Evolutionary conservation across 2,888 invertebrate genomes (phyloP).

Genomic region (Ornithoptera alexandrae): DNA sequence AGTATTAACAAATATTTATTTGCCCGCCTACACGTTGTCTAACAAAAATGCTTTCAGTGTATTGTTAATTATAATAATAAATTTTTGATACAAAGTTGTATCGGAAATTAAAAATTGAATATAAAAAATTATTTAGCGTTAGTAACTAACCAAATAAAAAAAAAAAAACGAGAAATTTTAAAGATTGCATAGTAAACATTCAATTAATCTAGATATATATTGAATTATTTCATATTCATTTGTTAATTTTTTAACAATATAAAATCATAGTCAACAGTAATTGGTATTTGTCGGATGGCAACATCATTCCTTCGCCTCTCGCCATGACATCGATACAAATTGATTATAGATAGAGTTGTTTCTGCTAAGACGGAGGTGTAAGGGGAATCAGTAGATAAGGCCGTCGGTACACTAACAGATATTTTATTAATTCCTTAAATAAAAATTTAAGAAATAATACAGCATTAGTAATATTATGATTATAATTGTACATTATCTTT

Average conservation of each 20-base stretch:
- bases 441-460: no score
- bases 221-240: not conserved
- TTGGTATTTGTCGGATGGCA: conserved; percentile 14
- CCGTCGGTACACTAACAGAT: not conserved
- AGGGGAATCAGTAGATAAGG: conserved; percentile 21
- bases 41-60: no score
- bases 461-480: no score
- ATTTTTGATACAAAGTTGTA: no score
- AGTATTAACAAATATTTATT: no score
- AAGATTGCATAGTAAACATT: not conserved
- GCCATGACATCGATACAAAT: conserved; percentile 34
- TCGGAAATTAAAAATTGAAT: no score
- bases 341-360: conserved; percentile 35
- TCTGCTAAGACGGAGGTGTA: conserved; percentile 26
- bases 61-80: no score
- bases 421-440: not conserved
- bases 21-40: no score
- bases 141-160: not conserved
- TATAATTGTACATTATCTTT: no score
- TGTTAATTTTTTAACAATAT: conserved; percentile 5
- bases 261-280: conserved; percentile 16
- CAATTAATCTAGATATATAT: not conserved
- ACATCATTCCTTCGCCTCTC: conserved; percentile 26
- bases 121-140: no score
- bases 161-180: not conserved